These are phyloP conservation scores for Sepioteuthis lessoniana DNA, from an alignment of 2,888 invertebrate genomes.

Conservation along the genomic window DNA sequence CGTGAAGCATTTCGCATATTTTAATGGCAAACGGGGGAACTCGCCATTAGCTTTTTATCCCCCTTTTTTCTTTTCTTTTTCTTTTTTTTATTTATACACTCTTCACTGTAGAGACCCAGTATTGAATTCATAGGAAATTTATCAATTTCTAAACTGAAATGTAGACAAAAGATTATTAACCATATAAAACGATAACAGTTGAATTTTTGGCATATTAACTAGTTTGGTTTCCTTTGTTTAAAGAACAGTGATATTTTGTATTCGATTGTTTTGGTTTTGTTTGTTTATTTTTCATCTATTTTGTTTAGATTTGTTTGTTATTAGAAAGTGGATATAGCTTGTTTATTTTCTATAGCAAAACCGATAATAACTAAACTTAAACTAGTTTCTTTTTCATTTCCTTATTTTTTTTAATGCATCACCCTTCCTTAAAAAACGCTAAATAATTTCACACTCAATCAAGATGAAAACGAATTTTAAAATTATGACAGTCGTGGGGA, in stretches of 20 bases:
- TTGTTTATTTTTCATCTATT: not conserved
- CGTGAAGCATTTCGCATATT: constrained; percentile 14
- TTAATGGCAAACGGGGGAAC: not conserved
- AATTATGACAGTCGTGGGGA: too few relatives aligned
- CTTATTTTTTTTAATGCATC: too few relatives aligned
- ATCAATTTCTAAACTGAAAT: not conserved
- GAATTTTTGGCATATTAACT: not conserved
- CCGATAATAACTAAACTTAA: too few relatives aligned
- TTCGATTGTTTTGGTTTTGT: not conserved
- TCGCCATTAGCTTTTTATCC: not conserved
- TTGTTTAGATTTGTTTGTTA: too few relatives aligned
- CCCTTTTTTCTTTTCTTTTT: too few relatives aligned
- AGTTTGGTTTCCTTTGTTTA: not conserved
- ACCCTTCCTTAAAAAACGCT: too few relatives aligned
- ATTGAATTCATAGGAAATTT: not conserved
- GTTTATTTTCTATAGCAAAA: too few relatives aligned
- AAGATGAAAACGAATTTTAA: too few relatives aligned
- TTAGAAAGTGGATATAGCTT: too few relatives aligned
- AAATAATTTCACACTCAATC: too few relatives aligned
- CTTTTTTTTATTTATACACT: not conserved
- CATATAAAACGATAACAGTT: not conserved
- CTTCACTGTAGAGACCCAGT: not conserved
- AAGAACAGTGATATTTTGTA: not conserved
- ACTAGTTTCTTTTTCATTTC: too few relatives aligned
- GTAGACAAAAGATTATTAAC: not conserved